Percentiles rank a stretch among this genome's conserved stretches.
Conservation (phyloP, 1,140 invertebrate species). For the Neelides sp. region DNA sequence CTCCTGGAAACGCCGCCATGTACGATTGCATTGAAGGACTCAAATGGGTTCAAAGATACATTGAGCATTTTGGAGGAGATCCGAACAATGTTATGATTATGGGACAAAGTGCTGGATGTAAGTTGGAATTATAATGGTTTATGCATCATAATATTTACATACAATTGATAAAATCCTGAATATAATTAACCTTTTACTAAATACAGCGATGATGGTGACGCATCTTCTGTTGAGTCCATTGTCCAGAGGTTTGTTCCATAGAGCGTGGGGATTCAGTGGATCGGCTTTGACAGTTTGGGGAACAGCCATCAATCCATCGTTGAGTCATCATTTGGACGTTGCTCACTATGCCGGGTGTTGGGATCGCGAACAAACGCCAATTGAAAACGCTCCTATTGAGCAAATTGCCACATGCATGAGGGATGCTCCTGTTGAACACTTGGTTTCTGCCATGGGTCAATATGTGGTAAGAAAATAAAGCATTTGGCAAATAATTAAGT, state of each 20-base stretch:
- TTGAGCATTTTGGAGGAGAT: conserved; percentile 6
- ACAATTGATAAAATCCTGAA: too few relatives aligned
- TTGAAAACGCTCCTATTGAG: too few relatives aligned
- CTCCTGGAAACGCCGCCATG: background rate
- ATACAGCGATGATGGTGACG: background rate
- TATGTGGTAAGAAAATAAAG: background rate
- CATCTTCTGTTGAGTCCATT: conserved; percentile 4
- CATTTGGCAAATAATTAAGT: too few relatives aligned
- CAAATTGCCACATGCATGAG: background rate
- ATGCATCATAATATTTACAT: too few relatives aligned
- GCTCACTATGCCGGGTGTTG: background rate
- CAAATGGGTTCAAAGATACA: conserved; percentile 4
- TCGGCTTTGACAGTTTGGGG: conserved; percentile 3
- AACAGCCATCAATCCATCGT: background rate
- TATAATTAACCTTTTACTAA: background rate
- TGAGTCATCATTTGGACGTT: background rate
- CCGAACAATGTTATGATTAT: background rate
- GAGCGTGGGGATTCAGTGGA: conserved; percentile 6
- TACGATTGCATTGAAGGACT: conserved; percentile 1
- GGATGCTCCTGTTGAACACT: background rate
- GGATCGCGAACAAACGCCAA: too few relatives aligned
- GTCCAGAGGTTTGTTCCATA: background rate
- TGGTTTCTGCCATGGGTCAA: background rate
- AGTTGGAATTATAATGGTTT: too few relatives aligned
- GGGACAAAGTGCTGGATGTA: background rate